Evolutionary conservation across 1,140 invertebrate species (phyloP).

Genomic region (Pseudomyrmex flavicornis): DNA sequence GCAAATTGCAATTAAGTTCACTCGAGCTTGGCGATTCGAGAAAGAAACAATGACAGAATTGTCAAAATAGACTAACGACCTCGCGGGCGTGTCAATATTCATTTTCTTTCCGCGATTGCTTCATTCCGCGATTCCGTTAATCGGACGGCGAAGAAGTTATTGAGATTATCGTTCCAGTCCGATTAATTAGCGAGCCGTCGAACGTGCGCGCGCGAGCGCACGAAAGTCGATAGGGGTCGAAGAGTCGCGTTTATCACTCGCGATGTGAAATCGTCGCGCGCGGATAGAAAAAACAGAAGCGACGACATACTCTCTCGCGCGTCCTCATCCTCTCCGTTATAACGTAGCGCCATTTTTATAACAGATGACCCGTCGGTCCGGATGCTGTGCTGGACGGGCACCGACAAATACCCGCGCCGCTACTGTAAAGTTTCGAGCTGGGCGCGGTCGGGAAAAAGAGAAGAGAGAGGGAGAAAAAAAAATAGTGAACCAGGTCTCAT

Average conservation of each 20-base stretch:
- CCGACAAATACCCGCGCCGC: slow-evolving; percentile 66
- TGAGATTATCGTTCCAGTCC: background rate
- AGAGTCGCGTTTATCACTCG: slow-evolving; percentile 47
- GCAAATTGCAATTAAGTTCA: slow-evolving; percentile 44
- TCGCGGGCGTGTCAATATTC: background rate
- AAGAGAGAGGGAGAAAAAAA: slow-evolving; percentile 2
- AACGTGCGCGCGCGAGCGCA: background rate
- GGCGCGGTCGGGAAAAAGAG: slow-evolving; percentile 31
- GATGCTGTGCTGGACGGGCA: slow-evolving; percentile 66
- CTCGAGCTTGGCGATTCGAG: background rate
- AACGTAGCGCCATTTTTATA: slow-evolving; percentile 71
- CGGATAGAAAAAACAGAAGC: slow-evolving; percentile 60
- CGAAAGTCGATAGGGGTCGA: background rate
- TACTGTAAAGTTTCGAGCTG: slow-evolving; percentile 61
- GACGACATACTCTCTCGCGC: slow-evolving; percentile 60
- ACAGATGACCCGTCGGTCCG: slow-evolving; percentile 71
- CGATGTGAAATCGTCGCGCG: slow-evolving; percentile 45
- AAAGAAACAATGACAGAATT: background rate
- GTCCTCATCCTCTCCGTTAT: slow-evolving; percentile 59
- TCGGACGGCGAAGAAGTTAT: background rate
- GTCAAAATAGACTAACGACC: background rate
- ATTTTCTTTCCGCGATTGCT: slow-evolving; percentile 4
- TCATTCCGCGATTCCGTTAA: background rate
- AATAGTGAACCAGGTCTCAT: slow-evolving; percentile 56
- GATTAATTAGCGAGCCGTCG: slow-evolving; percentile 39